phyloP scores from a whole-genome alignment of 2,888 invertebrate genomes.

The Microdon myrmicae region DNA sequence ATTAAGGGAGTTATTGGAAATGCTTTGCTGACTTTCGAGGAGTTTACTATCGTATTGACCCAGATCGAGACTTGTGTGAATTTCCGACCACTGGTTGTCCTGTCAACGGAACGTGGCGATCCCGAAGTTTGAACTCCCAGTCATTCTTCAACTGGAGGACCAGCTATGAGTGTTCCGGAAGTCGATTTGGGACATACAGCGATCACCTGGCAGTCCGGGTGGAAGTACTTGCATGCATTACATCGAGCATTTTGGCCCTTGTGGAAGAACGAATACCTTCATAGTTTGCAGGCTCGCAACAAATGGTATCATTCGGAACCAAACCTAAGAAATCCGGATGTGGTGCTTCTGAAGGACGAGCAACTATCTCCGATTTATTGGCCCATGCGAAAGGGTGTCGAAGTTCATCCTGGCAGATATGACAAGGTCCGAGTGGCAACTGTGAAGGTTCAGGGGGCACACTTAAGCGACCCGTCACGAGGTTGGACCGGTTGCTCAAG shows the following conservation, averaged over 20 bases:
- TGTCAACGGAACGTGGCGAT: conserved; percentile 17
- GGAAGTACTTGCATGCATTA: conserved; percentile 8
- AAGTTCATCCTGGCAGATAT: conserved; percentile 28
- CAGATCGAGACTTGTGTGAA: conserved; percentile 34
- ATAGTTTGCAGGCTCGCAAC: conserved; percentile 6
- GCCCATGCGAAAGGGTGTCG: conserved; percentile 17
- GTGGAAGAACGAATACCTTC: conserved; percentile 22
- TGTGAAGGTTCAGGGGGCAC: too few species aligned
- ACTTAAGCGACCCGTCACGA: too few species aligned
- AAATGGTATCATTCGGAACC: conserved; percentile 7
- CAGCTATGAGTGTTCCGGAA: not conserved
- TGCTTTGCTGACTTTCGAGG: conserved; percentile 14
- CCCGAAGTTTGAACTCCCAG: conserved; percentile 15
- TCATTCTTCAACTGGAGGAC: conserved; percentile 20
- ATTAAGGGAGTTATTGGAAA: conserved; percentile 22
- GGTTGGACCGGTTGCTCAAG: too few species aligned
- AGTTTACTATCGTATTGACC: conserved; percentile 23
- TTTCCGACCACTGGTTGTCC: conserved; percentile 22
- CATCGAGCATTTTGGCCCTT: conserved; percentile 39
- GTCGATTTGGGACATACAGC: too few species aligned
- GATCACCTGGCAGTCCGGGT: too few species aligned
- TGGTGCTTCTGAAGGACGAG: conserved; percentile 18
- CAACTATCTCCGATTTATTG: conserved; percentile 29
- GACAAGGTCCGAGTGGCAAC: conserved; percentile 12
- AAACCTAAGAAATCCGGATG: conserved; percentile 2